A percentile compares a stretch with the other conserved stretches of the same genome.
Conservation (phyloP, 2,888 invertebrate species). For the Sceliomorpha sp. region DNA sequence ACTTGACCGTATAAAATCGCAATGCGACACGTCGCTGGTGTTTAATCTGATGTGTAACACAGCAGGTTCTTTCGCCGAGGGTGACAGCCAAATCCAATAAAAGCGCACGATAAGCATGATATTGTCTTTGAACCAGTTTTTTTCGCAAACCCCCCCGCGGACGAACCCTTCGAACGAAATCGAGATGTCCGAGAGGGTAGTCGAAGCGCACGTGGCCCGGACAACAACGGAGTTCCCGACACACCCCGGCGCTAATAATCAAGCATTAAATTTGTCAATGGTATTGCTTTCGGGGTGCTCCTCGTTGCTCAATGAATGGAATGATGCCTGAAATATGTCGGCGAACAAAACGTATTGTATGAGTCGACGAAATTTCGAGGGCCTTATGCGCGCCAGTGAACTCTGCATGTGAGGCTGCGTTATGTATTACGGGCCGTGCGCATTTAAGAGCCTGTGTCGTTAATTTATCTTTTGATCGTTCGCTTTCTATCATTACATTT, state of each 20-base stretch:
- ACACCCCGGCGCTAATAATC: slow-evolving; percentile 77
- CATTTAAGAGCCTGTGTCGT: slow-evolving; percentile 18
- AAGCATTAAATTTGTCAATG: slow-evolving; percentile 79
- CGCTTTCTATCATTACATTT: no score
- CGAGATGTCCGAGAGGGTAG: slow-evolving; percentile 47
- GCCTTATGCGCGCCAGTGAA: slow-evolving; percentile 28
- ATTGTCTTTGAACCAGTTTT: slow-evolving; percentile 56
- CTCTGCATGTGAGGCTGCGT: slow-evolving; percentile 20
- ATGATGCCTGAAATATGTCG: slow-evolving; percentile 67
- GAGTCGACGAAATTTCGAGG: slow-evolving; percentile 30
- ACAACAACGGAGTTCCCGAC: slow-evolving; percentile 65
- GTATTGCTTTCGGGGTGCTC: slow-evolving; percentile 70
- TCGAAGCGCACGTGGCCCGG: slow-evolving; percentile 73
- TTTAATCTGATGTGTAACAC: slow-evolving; percentile 76
- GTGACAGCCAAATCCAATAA: slow-evolving; percentile 76
- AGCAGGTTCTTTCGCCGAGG: slow-evolving; percentile 70
- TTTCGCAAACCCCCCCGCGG: slow-evolving; percentile 22
- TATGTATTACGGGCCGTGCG: slow-evolving; percentile 10
- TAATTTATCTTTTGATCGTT: no score
- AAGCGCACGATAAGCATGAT: slow-evolving; percentile 74
- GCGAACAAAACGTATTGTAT: slow-evolving; percentile 54
- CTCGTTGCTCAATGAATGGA: slow-evolving; percentile 61
- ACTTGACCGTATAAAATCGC: no score
- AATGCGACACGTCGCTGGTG: slow-evolving; percentile 62
- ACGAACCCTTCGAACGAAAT: slow-evolving; percentile 28